Evolutionary conservation across 2,797 vertebrate genomes (phyloP).

Genomic region (Jordanella pulchra): DNA sequence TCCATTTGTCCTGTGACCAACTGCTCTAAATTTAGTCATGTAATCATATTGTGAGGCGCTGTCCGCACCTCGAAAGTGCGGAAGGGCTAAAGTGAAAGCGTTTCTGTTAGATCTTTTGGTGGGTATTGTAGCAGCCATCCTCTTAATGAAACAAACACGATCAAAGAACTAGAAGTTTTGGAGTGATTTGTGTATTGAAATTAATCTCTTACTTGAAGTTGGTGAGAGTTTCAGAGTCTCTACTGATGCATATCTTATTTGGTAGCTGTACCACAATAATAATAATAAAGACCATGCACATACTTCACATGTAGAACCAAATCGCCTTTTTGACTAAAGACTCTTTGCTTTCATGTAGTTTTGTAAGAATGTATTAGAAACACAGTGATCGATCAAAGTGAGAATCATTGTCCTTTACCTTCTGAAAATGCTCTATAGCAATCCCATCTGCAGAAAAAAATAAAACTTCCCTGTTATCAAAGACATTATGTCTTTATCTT

Average conservation of each 20-base stretch:
- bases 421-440: neutral
- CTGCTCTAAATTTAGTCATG: conserved; percentile 32
- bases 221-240: conserved; percentile 33
- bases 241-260: conserved; percentile 19
- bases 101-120: neutral
- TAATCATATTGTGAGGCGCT: conserved; percentile 34
- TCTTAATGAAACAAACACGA: conserved; percentile 6
- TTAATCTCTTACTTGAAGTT: conserved; percentile 40
- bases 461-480: neutral
- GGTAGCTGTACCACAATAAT: conserved; percentile 2
- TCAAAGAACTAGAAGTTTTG: conserved; percentile 14
- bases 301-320: conserved; percentile 17
- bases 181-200: conserved; percentile 19
- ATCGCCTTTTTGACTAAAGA: neutral
- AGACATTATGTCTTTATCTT: neutral
- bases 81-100: conserved; percentile 43
- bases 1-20: conserved; percentile 15
- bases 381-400: neutral
- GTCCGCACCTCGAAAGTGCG: conserved; percentile 36
- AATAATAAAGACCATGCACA: neutral
- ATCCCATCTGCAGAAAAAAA: neutral
- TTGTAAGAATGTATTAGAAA: neutral
- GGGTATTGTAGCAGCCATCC: conserved; percentile 23
- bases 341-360: neutral
- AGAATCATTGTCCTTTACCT: neutral